Evolutionary conservation across 2,797 vertebrate genomes (phyloP).

Genomic region (Coendou prehensilis): DNA sequence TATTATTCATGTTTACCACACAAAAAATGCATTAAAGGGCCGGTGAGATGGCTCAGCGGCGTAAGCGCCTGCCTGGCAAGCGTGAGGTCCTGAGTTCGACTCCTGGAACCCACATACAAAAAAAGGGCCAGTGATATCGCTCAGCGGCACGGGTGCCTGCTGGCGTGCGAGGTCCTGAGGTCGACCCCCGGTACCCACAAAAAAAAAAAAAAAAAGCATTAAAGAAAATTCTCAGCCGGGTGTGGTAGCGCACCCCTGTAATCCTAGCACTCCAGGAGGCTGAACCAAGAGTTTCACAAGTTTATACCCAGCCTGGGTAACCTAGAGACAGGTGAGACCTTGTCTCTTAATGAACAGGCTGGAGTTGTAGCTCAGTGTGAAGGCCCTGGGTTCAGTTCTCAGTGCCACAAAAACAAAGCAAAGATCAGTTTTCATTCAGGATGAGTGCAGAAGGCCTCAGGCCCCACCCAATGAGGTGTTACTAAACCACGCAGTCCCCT

Average conservation of each 20-base stretch:
- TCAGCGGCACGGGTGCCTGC: too few relatives aligned
- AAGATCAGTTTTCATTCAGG: conserved; percentile 18
- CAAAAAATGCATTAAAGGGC: background rate
- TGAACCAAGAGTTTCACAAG: background rate
- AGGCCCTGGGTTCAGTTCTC: background rate
- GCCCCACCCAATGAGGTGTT: background rate
- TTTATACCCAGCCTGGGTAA: background rate
- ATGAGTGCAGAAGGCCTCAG: conserved; percentile 27
- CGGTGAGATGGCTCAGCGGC: too few relatives aligned
- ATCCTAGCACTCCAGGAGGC: background rate
- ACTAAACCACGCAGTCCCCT: background rate
- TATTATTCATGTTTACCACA: background rate
- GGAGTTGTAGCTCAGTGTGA: background rate
- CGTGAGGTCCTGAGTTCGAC: too few relatives aligned
- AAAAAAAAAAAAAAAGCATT: background rate
- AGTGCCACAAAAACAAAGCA: background rate
- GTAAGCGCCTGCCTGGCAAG: too few relatives aligned
- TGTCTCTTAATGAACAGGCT: background rate
- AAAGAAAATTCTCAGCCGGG: background rate
- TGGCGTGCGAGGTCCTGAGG: too few relatives aligned
- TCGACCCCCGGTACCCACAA: too few relatives aligned
- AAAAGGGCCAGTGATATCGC: too few relatives aligned
- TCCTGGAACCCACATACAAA: too few relatives aligned
- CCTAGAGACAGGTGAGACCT: background rate
- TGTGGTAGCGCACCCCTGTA: background rate